Base-by-base conservation (phyloP, 1,140 invertebrate species). In the Artemia franciscana region DNA sequence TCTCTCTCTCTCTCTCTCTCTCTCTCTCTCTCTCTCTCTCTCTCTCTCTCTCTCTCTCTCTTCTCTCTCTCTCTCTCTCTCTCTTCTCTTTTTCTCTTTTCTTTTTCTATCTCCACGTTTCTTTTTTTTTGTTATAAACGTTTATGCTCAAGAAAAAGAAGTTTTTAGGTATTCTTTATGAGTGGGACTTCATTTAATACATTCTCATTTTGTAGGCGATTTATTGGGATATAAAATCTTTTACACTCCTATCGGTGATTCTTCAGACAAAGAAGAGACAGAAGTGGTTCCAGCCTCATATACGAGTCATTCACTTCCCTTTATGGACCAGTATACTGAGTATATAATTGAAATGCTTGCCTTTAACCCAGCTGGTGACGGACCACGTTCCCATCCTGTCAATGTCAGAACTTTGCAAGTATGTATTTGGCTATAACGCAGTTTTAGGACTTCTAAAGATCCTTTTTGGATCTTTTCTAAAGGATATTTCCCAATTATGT, bases 281-380 rank as follows among this genome's bases (percentile, higher is more conserved):
- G 89, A 93, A 78, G 87, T 92, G 5, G 88, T 92, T 0, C 85
- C 88, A 0, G 88, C 88, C 0, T 82, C 86, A 4, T 84, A 83
- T 27, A 82, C 80, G 0, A 79, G 82, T 1, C 86, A 91, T 68
- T 88, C 84, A 63, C 76, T 94, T 0, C 84, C 91, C 0, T 90
- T 91, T 68, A 78, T 97, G 4, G 86, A 93, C 69, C 93, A 91
- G 75, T 98, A 84, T 72, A 93, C 91, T 0, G 82, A 90, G 68
- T 98, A 98, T 72, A 79, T 81, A 24, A 87, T 97, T 61, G 85
- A 90, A 74, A 82, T 98, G 65, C 74, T 93, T 61, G 89, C 91
- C n/a, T 95, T 94, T 70, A 98, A 98, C 76, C 86, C 91, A 2
- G 91, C 92, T 28, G 94, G 94, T 26, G 91, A 96, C 75, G 92